These are phyloP conservation scores for Thera obeliscata DNA, from an alignment of 2,888 invertebrate species.

Conservation along the genomic window DNA sequence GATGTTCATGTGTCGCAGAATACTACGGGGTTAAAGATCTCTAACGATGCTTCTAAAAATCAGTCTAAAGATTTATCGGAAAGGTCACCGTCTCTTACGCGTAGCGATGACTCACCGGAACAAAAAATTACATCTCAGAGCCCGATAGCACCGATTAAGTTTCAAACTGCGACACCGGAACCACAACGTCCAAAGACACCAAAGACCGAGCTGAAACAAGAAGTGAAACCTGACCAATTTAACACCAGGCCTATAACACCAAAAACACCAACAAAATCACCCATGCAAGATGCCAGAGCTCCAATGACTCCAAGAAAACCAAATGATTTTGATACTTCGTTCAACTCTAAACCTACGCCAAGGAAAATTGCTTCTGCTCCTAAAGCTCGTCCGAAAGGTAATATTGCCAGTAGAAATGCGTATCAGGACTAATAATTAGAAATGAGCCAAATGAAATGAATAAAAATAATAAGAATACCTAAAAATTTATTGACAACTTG, in stretches of 20 bases:
- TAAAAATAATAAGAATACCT: neutral
- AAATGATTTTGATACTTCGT: constrained; percentile 66
- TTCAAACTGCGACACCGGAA: constrained; percentile 64
- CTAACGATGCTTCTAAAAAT: constrained; percentile 49
- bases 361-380: constrained; percentile 75
- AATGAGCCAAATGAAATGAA: constrained; percentile 69
- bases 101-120: constrained; percentile 81
- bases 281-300: constrained; percentile 60
- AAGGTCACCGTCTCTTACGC: constrained; percentile 78
- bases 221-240: constrained; percentile 45
- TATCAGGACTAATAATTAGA: constrained; percentile 41
- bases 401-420: constrained; percentile 15
- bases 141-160: constrained; percentile 56
- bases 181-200: constrained; percentile 73
- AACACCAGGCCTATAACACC: constrained; percentile 55
- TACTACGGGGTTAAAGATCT: constrained; percentile 54
- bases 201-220: constrained; percentile 62
- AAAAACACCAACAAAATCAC: constrained; percentile 65
- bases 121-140: constrained; percentile 63
- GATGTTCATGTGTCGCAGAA: constrained; percentile 71
- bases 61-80: constrained; percentile 70
- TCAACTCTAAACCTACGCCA: constrained; percentile 70
- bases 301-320: constrained; percentile 67
- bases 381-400: constrained; percentile 78
- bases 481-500: neutral